Base-by-base conservation (phyloP, 2,113 vertebrate genomes). In the Cephalophus harveyi region DNA sequence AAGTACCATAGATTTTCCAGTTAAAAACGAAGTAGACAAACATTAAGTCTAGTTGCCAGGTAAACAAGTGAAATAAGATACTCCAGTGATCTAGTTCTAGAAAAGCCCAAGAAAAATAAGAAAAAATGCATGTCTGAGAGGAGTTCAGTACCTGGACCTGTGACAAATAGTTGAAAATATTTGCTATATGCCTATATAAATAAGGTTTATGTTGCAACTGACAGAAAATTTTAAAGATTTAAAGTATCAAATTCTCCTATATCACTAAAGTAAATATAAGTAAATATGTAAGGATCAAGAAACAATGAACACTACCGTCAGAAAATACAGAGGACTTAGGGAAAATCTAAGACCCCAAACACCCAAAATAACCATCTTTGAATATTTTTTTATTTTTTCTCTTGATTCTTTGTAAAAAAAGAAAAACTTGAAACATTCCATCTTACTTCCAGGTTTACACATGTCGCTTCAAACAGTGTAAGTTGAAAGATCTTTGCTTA, bases 41-140 rank as follows among this genome's bases (percentile, higher is more conserved):
- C 28, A 76, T 92, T 92, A 54, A 62, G 4, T 89, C 8, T 46
- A 48, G 57, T 84, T 91, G 50, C 57, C 89, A 8, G 33, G 30
- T 87, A 86, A 86, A 78, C n/a, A 83, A 60, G 50, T 64, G 52
- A 83, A 86, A 83, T 95, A 78, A 96, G 93, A 79, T 88, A 87
- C 7, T 79, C 13, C 30, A n/a, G 7, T 60, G 14, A 6, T 8
- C 14, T 43, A 50, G 21, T 86, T 92, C 46, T 81, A 50, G 55
- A 87, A 89, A 95, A 92, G 11, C 1, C 10, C 55, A 50, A 90
- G n/a, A 87, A 30, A 94, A 89, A 57, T n/a, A 88, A 89, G 46
- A 84, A 52, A 43, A 48, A 23, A 83, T 6, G 4, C 3, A 81
- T 71, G 19, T 3, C 28, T 83, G 15, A 6, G 12, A 86, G 5